A percentile compares a stretch with the other conserved stretches of the same genome.
Conservation (phyloP, 1,140 invertebrate genomes). For the Charaxes varanes region DNA sequence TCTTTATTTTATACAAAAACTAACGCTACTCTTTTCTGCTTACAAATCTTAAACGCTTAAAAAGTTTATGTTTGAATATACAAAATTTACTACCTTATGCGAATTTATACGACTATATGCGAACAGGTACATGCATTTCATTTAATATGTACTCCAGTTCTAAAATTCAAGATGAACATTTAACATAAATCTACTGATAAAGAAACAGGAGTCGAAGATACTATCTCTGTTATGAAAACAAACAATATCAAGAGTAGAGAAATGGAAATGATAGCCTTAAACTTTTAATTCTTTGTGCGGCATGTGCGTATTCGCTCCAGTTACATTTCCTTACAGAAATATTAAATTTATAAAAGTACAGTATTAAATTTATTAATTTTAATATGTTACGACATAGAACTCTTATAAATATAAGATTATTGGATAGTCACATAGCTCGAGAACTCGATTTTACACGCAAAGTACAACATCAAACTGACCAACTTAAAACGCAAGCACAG, state of each 20-base stretch:
- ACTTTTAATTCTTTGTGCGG: slow-evolving; percentile 39
- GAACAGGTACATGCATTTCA: slow-evolving; percentile 1
- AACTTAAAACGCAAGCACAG: slow-evolving; percentile 39
- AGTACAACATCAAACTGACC: slow-evolving; percentile 49
- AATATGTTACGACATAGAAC: slow-evolving; percentile 10
- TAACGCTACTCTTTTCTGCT: background rate
- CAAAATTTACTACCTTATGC: background rate
- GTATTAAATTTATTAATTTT: background rate
- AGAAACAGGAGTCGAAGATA: too few species aligned
- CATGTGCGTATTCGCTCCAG: slow-evolving; percentile 41
- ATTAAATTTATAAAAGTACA: slow-evolving; percentile 54
- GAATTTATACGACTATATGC: background rate
- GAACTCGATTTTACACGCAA: slow-evolving; percentile 34
- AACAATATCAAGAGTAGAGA: background rate
- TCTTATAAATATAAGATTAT: slow-evolving; percentile 13
- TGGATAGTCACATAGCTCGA: slow-evolving; percentile 26
- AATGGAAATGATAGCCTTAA: background rate
- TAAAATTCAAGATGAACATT: too few species aligned
- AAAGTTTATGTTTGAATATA: background rate
- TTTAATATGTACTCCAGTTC: too few species aligned
- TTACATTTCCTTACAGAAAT: slow-evolving; percentile 32
- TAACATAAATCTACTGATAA: too few species aligned
- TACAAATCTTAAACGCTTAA: background rate
- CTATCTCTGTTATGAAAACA: too few species aligned
- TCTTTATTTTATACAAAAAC: background rate